Conservation (phyloP, 2,888 invertebrate genomes). For the Ctenicera cuprea region DNA sequence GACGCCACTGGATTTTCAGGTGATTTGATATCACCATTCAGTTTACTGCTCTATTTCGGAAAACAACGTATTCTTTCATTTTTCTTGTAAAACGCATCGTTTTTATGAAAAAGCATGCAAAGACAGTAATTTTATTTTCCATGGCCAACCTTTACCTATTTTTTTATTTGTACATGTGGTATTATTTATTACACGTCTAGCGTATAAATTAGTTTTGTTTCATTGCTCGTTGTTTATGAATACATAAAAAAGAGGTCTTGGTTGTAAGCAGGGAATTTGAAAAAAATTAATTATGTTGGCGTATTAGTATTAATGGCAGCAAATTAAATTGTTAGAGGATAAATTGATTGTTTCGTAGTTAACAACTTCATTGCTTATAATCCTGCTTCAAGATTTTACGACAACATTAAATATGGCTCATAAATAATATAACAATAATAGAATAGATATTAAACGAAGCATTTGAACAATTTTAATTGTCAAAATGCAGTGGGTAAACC, state of each 20-base stretch:
- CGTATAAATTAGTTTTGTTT: background rate
- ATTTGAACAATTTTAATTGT: conserved; percentile 15
- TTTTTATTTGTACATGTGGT: no score
- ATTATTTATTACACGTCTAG: background rate
- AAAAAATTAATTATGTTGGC: conserved; percentile 3
- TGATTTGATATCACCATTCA: no score
- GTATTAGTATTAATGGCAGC: background rate
- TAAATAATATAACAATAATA: conserved; percentile 19
- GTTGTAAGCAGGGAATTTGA: conserved; percentile 1
- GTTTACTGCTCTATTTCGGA: no score
- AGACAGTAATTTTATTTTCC: no score
- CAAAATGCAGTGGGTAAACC: background rate
- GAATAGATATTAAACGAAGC: conserved; percentile 8
- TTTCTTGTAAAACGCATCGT: no score
- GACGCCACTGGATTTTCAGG: no score
- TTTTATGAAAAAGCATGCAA: no score
- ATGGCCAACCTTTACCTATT: no score
- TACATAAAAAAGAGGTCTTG: background rate
- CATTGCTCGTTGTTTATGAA: conserved; percentile 1
- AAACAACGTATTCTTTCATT: no score
- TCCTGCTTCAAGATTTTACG: background rate
- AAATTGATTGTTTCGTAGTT: conserved; percentile 19
- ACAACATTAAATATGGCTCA: conserved; percentile 14
- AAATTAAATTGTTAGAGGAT: conserved; percentile 21
- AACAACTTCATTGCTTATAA: conserved; percentile 11